These are phyloP conservation scores for Griposia aprilina DNA, from an alignment of 2,888 invertebrate genomes.

Conservation along the genomic window DNA sequence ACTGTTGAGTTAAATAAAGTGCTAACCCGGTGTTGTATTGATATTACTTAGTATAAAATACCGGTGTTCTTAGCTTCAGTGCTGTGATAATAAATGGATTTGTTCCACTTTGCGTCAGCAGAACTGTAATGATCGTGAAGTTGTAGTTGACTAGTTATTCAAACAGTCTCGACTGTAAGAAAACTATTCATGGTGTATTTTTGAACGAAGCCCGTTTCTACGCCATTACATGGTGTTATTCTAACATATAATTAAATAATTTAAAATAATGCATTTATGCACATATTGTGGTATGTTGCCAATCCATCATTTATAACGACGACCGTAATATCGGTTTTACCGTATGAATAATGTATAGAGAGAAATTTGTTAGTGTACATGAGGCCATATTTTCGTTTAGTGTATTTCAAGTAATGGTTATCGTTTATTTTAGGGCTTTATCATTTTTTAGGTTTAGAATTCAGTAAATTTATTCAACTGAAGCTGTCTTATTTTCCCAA, in stretches of 20 bases:
- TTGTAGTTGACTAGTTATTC: slow-evolving; percentile 5
- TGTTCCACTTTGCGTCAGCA: slow-evolving; percentile 8
- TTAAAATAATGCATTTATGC: slow-evolving; percentile 19
- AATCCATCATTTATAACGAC: slow-evolving; percentile 53
- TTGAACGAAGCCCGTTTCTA: neutral
- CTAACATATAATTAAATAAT: slow-evolving; percentile 19
- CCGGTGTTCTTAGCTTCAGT: slow-evolving; percentile 9
- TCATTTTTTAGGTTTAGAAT: neutral
- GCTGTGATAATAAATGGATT: slow-evolving; percentile 11
- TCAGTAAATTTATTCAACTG: no score
- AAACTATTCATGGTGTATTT: neutral
- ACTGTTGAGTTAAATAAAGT: neutral
- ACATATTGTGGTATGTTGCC: neutral
- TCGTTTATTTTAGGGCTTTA: neutral
- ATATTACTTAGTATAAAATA: slow-evolving; percentile 16
- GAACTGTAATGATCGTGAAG: neutral
- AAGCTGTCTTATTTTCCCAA: no score
- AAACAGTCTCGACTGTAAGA: neutral
- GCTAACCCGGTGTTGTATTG: slow-evolving; percentile 14
- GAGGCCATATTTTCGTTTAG: neutral
- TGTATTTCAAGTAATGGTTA: neutral
- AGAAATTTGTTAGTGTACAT: slow-evolving; percentile 6
- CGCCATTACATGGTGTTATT: neutral
- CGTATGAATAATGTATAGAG: slow-evolving; percentile 47
- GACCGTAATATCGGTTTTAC: slow-evolving; percentile 46